Evolutionary conservation across 1,140 invertebrate species (phyloP).

Genomic region (Hycleus phaleratus): DNA sequence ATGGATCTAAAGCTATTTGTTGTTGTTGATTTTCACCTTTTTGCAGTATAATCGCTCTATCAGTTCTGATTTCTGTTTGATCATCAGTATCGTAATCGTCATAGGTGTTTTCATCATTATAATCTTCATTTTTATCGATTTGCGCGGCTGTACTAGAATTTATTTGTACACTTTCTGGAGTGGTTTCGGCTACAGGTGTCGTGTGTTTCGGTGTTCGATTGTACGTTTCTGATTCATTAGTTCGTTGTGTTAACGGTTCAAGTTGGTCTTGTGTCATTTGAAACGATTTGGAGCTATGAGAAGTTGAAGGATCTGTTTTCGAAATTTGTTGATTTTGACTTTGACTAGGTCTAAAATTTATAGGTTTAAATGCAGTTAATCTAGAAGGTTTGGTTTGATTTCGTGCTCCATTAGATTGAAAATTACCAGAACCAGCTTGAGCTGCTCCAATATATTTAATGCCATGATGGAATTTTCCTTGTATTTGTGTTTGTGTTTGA

Average conservation of each 20-base stretch:
- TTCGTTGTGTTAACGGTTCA: no score
- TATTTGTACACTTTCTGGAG: neutral
- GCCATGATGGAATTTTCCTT: constrained; percentile 67
- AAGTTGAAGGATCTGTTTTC: neutral
- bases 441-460: constrained; percentile 73
- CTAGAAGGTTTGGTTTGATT: constrained; percentile 30
- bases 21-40: constrained; percentile 38
- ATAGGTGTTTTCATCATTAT: constrained; percentile 22
- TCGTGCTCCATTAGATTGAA: constrained; percentile 3
- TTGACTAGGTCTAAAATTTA: constrained; percentile 14
- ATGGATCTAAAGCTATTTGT: constrained; percentile 47
- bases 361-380: constrained; percentile 19
- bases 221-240: neutral
- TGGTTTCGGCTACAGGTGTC: neutral
- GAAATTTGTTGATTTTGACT: neutral
- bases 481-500: constrained; percentile 71
- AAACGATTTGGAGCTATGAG: neutral
- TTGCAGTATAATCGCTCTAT: constrained; percentile 21
- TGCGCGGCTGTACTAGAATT: neutral
- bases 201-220: neutral
- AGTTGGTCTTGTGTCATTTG: neutral
- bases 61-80: constrained; percentile 12
- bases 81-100: constrained; percentile 47
- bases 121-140: constrained; percentile 29
- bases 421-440: constrained; percentile 65